Base-by-base conservation (phyloP, 2,888 invertebrate species). In the Cryptus viduatorius region DNA sequence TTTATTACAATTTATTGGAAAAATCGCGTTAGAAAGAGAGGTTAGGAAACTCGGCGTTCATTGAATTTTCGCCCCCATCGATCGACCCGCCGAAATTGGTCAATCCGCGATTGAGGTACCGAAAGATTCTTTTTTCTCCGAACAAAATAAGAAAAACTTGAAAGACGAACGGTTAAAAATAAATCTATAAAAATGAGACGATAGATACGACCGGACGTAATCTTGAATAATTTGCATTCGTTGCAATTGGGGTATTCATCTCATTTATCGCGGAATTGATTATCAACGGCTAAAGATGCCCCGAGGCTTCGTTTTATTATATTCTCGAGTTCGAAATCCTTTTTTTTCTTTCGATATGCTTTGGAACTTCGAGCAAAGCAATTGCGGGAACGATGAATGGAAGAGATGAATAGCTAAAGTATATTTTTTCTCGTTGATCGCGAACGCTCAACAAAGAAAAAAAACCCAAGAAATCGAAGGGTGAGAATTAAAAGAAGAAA, bases 161-260 rank as follows among this genome's bases (percentile, higher is more conserved):
- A 8, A 48, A 19, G 19, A 8, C 12, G 50, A 24, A 56, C 46
- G 67, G 79, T 59, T 67, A 61, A 76, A 44, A 73, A 61, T 46
- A 31, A 64, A 44, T 24, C 24, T 24, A 24, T 24, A 24, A 24
- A 24, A 24, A 24, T 24, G 24, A 24, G 24, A 24, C 24, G 48
- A 46, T 59, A 16, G 61, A 14, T n/a, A 78, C 50, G 19, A 53
- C 56, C 37, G 53, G 72, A 84, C 69, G 69, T 76, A 81, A 83
- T 86, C 73, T 29, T 16, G 19, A 53, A 16, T 50, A 50, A n/a
- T 50, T 16, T 50, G 50, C 50, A 50, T 50, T 50, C 53, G 53
- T 12, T 16, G 53, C 19, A 8, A 19, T 50, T 3, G 19, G 8
- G 10, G 8, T 56, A 4, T 56, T 56, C 19, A 7, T 56, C 19